Conservation (phyloP, 2,888 invertebrate species). For the Xylota segnis region DNA sequence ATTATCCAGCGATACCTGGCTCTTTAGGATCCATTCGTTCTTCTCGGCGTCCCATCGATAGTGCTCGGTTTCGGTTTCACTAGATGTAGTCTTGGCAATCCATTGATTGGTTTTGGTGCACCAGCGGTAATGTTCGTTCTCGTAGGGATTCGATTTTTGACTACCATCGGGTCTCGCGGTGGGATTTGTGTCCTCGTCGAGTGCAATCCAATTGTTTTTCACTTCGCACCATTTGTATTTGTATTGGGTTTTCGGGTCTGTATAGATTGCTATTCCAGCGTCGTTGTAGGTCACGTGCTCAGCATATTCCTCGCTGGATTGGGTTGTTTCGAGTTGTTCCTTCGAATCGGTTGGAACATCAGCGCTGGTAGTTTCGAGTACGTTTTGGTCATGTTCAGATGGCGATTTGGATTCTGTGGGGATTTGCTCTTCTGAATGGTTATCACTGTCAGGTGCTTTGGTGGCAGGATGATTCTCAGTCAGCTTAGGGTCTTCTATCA, state of each 20-base stretch:
- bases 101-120: conserved; percentile 85
- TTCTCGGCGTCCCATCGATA: conserved; percentile 87
- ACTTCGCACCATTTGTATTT: conserved; percentile 88
- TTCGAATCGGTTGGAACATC: not conserved
- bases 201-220: conserved; percentile 85
- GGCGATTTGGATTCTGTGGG: conserved; percentile 3
- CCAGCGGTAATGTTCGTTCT: conserved; percentile 84
- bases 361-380: not conserved
- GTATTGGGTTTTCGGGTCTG: conserved; percentile 89
- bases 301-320: conserved; percentile 80
- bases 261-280: conserved; percentile 89
- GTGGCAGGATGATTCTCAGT: not conserved
- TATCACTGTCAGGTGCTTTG: not conserved
- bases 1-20: conserved; percentile 79
- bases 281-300: conserved; percentile 88
- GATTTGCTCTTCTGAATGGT: not conserved
- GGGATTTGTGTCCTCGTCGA: conserved; percentile 74
- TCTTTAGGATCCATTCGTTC: conserved; percentile 86
- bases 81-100: conserved; percentile 83
- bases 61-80: conserved; percentile 83
- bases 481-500: not conserved
- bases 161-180: conserved; percentile 77
- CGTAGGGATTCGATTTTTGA: conserved; percentile 79
- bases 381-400: conserved; percentile 1
- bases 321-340: conserved; percentile 9